Conservation (phyloP, 2,797 vertebrate species). For the Thalassophryne amazonica region DNA sequence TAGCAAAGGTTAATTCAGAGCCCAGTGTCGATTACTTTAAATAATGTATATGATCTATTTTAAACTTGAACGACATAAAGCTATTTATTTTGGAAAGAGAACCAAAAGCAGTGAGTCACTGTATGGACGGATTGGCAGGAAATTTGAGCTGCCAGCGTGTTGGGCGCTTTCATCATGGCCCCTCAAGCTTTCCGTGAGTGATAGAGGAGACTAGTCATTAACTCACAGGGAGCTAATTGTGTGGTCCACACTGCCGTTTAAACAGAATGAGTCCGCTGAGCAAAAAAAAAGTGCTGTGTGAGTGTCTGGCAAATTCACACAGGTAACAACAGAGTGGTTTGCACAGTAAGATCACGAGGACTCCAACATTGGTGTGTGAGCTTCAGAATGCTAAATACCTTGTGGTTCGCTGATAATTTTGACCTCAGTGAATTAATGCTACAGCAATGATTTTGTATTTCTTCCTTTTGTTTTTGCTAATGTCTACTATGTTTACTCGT, state of each 20-base stretch:
- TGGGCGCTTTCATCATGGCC: constrained; percentile 14
- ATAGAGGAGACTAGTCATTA: constrained; percentile 33
- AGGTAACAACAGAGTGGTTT: constrained; percentile 3
- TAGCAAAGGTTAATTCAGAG: constrained; percentile 48
- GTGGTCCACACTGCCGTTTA: constrained; percentile 25
- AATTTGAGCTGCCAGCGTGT: neutral
- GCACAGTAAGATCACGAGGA: too few relatives aligned
- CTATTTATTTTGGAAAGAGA: too few relatives aligned
- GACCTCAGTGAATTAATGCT: too few relatives aligned
- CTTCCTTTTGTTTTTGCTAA: neutral
- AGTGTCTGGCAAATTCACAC: neutral
- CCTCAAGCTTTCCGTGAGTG: constrained; percentile 24
- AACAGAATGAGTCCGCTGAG: neutral
- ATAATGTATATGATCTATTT: constrained; percentile 46
- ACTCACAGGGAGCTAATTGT: constrained; percentile 38
- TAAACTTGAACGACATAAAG: too few relatives aligned
- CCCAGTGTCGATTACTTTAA: constrained; percentile 38
- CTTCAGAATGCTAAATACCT: neutral
- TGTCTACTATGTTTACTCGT: too few relatives aligned
- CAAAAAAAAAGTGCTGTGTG: neutral
- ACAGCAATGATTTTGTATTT: too few relatives aligned
- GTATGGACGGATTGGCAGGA: constrained; percentile 22
- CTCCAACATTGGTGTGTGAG: neutral
- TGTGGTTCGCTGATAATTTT: too few relatives aligned
- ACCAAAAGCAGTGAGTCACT: too few relatives aligned